Evolutionary conservation across 1,140 invertebrate species (phyloP).

Genomic region (Diachasma alloeum): DNA sequence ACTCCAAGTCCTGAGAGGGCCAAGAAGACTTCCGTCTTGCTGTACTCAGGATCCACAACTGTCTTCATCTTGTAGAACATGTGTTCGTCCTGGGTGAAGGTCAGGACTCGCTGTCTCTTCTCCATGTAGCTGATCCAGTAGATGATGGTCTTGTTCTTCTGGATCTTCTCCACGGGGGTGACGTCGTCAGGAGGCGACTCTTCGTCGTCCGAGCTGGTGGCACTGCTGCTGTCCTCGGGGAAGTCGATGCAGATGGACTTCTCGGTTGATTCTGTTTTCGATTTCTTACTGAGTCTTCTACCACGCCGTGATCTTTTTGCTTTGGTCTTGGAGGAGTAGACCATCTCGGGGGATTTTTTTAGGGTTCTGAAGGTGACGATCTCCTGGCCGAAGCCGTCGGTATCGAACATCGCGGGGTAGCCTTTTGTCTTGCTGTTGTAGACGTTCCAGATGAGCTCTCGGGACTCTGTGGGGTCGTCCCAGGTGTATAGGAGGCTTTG

Average conservation of each 20-base stretch:
- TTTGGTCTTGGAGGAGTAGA: background rate
- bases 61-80: conserved; percentile 73
- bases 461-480: conserved; percentile 81
- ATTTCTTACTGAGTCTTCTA: too few relatives aligned
- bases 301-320: too few relatives aligned
- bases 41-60: conserved; percentile 76
- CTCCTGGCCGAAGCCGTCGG: conserved; percentile 74
- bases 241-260: background rate
- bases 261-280: too few relatives aligned
- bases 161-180: conserved; percentile 50
- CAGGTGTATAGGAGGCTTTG: conserved; percentile 85
- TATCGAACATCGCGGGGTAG: conserved; percentile 75
- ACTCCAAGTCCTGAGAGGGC: conserved; percentile 76
- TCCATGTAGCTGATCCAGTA: conserved; percentile 86
- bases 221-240: conserved; percentile 22
- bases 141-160: conserved; percentile 72
- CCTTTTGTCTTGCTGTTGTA: conserved; percentile 82
- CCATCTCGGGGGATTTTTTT: conserved; percentile 49
- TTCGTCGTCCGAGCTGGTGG: conserved; percentile 46
- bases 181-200: conserved; percentile 27
- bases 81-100: conserved; percentile 83
- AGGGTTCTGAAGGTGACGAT: conserved; percentile 74
- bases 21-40: conserved; percentile 75
- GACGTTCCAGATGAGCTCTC: conserved; percentile 81
- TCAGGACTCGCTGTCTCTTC: conserved; percentile 76